Base-by-base conservation (phyloP, 2,888 invertebrate genomes). In the Melanostoma scalare region DNA sequence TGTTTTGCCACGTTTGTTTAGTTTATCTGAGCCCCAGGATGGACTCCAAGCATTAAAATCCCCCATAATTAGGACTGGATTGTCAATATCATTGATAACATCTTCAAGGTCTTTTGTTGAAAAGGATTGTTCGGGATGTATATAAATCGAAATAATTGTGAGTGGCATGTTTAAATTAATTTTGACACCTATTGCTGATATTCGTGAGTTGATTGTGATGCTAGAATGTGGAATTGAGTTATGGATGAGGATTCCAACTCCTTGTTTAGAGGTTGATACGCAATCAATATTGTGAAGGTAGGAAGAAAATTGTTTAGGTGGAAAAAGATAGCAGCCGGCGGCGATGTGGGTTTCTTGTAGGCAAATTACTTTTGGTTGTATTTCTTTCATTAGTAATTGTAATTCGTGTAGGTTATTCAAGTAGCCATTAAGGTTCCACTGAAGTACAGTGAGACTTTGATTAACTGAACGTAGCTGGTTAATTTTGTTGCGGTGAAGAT, bases 291-390 rank as follows among this genome's bases (percentile, higher is more conserved):
- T 86, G 30, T 68, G 73, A 36, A 81, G 81, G 55, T 79, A 85
- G 6, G 61, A 35, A n/a, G 48, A 31, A 58, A 75, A 75, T 56
- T 67, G 58, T 44, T 79, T 75, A 6, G 79, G 79, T 3, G 65
- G 31, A n/a, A 67, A 10, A 31, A 67, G 56, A 3, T 31, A 38
- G 33, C 10, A 33, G 6, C 71, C 55, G 35, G 31, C 9, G 36
- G 71, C 42, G 6, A 81, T 10, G 55, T 85, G 76, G 0, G 82
- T 85, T 77, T 85, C 77, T 20, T 69, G 85, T 6, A 85, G 38
- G 48, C 68, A 79, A 20, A 86, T 84, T 52, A 86, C 35, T 46
- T 77, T 61, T 40, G 85, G 81, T 60, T 80, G 36, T 8, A 58
- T 60, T 2, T 72, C 61, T 31, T n/a, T 52, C 9, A 73, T 61